Percentiles rank a stretch among this genome's conserved stretches.
Conservation (phyloP, 2,888 invertebrate genomes). For the Drosophila infuscata region DNA sequence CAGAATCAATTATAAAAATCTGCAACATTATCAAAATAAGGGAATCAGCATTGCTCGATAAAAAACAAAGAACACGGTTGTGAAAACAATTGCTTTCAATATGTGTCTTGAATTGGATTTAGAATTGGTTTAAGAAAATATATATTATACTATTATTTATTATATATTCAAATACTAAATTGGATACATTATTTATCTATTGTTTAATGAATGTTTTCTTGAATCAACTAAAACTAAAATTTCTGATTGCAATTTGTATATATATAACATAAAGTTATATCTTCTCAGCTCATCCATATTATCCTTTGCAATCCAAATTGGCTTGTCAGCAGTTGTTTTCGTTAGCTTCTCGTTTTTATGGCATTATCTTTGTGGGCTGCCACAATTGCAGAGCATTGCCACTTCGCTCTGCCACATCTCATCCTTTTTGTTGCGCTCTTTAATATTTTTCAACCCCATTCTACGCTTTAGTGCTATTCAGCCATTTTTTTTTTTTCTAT, state of each 20-base stretch:
- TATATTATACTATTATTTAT: no score
- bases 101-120: background rate
- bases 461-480: conserved; percentile 17
- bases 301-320: conserved; percentile 27
- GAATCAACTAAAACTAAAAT: no score
- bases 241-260: no score
- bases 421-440: conserved; percentile 30
- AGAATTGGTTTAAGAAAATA: background rate
- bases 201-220: background rate
- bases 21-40: background rate
- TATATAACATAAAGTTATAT: background rate
- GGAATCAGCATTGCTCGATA: conserved; percentile 11
- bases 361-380: conserved; percentile 23
- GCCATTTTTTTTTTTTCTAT: background rate
- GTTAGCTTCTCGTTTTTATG: background rate
- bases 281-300: conserved; percentile 26
- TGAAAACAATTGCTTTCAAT: background rate
- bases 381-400: conserved; percentile 38
- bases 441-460: conserved; percentile 11
- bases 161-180: background rate
- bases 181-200: background rate
- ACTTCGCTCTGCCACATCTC: conserved; percentile 30
- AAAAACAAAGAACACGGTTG: conserved; percentile 4
- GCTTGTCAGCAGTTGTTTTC: background rate
- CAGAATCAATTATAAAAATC: background rate